phyloP scores from a whole-genome alignment of 2,113 vertebrate species.

The Ceyx melanurus region DNA sequence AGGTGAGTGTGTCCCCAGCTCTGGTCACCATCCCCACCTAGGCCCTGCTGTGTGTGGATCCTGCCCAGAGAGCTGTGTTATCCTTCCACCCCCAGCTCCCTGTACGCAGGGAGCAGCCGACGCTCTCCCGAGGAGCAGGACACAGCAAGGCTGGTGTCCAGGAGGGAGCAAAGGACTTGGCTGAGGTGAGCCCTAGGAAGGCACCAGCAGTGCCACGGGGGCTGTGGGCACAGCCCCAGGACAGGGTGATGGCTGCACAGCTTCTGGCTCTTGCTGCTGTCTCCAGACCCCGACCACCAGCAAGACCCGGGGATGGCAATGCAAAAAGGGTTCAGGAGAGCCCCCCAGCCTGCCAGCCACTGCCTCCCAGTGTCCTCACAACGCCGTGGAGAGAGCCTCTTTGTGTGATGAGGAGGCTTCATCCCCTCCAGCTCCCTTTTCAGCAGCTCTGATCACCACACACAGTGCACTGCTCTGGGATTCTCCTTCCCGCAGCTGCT shows the following conservation, averaged over 20 bases:
- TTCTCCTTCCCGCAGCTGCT: background rate
- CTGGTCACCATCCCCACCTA: accelerated
- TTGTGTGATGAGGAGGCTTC: background rate
- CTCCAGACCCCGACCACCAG: background rate
- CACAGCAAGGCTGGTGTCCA: background rate
- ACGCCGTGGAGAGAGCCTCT: background rate
- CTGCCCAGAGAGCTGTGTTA: background rate
- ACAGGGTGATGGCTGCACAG: background rate
- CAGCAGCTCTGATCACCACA: background rate
- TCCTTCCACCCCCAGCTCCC: background rate
- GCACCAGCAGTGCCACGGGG: background rate
- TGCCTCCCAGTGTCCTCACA: background rate
- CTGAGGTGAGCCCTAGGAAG: background rate
- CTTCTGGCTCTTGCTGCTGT: background rate
- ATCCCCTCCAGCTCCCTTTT: background rate
- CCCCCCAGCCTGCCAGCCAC: background rate
- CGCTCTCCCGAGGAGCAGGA: background rate
- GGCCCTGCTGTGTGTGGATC: too few relatives aligned
- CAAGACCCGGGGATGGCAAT: background rate
- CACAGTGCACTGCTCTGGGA: background rate
- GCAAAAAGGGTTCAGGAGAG: background rate
- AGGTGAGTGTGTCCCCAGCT: background rate
- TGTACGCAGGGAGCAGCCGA: background rate
- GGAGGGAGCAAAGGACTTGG: background rate
- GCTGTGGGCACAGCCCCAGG: background rate